Evolutionary conservation across 2,888 invertebrate species (phyloP), one percentile per base, ranked within the genome.

Genomic region (Sericinus montela): DNA sequence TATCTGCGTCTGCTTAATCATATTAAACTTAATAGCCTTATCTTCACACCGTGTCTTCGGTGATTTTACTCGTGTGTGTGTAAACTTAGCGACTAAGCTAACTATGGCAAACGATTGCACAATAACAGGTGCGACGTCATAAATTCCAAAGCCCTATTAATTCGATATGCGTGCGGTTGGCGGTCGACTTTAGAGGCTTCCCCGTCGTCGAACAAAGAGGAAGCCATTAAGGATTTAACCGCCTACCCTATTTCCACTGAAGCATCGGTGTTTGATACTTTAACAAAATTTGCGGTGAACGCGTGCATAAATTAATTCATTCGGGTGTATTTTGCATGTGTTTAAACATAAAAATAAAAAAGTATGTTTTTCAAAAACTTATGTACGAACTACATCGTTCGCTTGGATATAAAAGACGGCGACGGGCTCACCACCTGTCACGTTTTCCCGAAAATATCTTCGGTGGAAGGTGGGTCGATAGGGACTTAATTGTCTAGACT

Each of bases 161-260:
- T 75, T 71, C 71, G 72, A 73, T 77, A 72, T 65, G 69, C 59
- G 61, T 56, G 63, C 54, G 60, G 62, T 63, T 62, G 56, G 61
- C 54, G 65, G 69, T 65, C 62, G 63, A 74, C 69, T 79, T 73
- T 41, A 45, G 45, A 43, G 79, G 80, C 75, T 82, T 81, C 79
- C 71, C 32, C 30, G 30, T 1, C 59, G 48, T 45, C 49, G 54
- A 41, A 48, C 51, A 57, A 61, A 59, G 74, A 76, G 62, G 57
- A 76, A 75, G 75, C 77, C 75, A 64, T 60, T 59, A 45, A 58
- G 67, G 72, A 70, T 72, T 74, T 72, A 59, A 58, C 53, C 40
- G 51, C 52, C 62, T 71, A 78, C 74, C 72, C 74, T 73, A 75
- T 77, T 75, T 75, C 62, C 57, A 63, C 50, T 59, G 59, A 57